Evolutionary conservation across 2,113 vertebrate species (phyloP).

Genomic region (Chrysochloris asiatica): DNA sequence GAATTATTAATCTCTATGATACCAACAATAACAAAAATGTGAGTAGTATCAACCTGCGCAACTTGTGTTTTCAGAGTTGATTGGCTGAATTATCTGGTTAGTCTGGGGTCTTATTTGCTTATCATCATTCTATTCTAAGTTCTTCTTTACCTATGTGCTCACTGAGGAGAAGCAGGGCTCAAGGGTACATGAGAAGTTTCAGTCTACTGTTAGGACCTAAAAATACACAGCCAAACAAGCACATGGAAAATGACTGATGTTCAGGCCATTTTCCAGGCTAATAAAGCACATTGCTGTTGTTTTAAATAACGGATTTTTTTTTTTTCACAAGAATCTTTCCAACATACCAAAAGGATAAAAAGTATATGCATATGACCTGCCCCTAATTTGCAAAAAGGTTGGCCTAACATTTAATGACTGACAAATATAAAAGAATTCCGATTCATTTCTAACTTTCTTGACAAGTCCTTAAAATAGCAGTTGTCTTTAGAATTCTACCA

Average conservation of each 20-base stretch:
- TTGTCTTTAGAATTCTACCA: slow-evolving; percentile 32
- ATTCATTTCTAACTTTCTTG: slow-evolving; percentile 43
- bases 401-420: not conserved
- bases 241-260: not conserved
- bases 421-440: not conserved
- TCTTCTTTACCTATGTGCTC: not conserved
- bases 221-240: not conserved
- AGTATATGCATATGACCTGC: not conserved
- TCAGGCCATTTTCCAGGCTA: not conserved
- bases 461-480: slow-evolving; percentile 50
- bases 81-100: not conserved
- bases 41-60: not conserved
- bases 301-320: slow-evolving; percentile 7
- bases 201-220: not conserved
- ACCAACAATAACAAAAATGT: not conserved
- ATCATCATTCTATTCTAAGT: not conserved
- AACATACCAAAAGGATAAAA: not conserved
- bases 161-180: not conserved
- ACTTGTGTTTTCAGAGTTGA: not conserved
- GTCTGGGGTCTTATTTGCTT: not conserved
- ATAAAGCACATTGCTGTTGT: not conserved
- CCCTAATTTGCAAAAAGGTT: not conserved
- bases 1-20: not conserved
- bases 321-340: not conserved
- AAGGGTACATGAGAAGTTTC: not conserved